Evolutionary conservation across 2,113 vertebrate genomes (phyloP), one percentile per base, ranked within the genome.

Genomic region (Gavialis gangeticus): DNA sequence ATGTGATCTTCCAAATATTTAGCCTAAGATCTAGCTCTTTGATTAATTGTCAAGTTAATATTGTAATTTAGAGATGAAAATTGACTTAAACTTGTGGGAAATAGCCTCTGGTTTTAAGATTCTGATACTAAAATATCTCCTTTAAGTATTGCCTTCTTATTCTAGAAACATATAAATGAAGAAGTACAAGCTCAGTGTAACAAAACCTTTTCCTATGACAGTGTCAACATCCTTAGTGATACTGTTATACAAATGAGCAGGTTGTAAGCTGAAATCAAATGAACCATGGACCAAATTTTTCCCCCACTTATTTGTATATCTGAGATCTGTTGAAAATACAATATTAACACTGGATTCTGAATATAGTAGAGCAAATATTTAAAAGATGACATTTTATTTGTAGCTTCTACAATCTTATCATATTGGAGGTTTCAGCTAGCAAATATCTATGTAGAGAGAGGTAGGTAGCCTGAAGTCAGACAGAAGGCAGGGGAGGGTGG

Each of bases 11-110:
- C 11, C 54, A 13, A 60, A 54, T 1, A 16, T 79, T 66, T 93
- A 85, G 62, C 10, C 75, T 86, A 79, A 66, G 22, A 22, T 91
- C 88, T 92, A 78, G 75, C 59, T 96, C 16, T 95, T 25, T 92
- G 2, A 81, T 94, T 82, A 91, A 18, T 82, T 85, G 6, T 88
- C 66, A 77, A 46, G 22, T 81, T 66, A 30, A 14, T 30, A 15
- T 89, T 87, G 22, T 64, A 91, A 58, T 71, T 46, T 75, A 85
- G 66, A 10, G 37, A 75, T 89, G 79, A 79, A 67, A 92, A 86
- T 46, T 17, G 18, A 77, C 2, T 2, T 56, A 77, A 92, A 92
- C 22, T 62, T 12, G 37, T 91, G 73, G 37, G 21, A 91, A 86
- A 76, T 79, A 58, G 71, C 9, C 80, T 88, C 64, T 67, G 66